These are phyloP conservation scores for Perdita meconis DNA, from an alignment of 2,888 invertebrate genomes.

Conservation along the genomic window DNA sequence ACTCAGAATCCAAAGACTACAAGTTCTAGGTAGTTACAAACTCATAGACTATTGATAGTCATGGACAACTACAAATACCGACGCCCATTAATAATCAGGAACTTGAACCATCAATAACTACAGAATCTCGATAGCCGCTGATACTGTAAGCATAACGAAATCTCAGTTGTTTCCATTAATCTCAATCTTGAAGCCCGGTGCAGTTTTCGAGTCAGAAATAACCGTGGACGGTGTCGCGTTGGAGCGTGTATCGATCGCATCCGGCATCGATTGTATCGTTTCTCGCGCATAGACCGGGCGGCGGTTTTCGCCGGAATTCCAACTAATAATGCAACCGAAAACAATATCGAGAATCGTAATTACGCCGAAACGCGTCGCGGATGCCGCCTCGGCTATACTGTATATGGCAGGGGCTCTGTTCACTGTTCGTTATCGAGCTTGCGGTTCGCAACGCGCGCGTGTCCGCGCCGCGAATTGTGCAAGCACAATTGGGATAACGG, in stretches of 20 bases:
- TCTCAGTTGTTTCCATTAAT: not conserved
- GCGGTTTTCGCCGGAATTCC: conserved; percentile 59
- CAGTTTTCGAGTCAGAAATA: conserved; percentile 7
- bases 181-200: conserved; percentile 28
- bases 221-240: not conserved
- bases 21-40: too few species aligned
- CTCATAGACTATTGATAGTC: too few species aligned
- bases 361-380: conserved; percentile 44
- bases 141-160: too few species aligned
- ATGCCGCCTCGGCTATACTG: conserved; percentile 26
- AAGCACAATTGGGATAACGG: conserved; percentile 5
- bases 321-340: conserved; percentile 67
- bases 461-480: conserved; percentile 8
- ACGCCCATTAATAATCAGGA: too few species aligned
- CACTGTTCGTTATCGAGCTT: conserved; percentile 65
- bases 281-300: conserved; percentile 17
- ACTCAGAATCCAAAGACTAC: too few species aligned
- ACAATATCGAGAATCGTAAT: conserved; percentile 68
- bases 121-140: too few species aligned
- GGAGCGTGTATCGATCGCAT: not conserved
- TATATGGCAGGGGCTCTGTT: conserved; percentile 39
- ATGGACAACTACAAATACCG: too few species aligned
- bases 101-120: too few species aligned
- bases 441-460: conserved; percentile 51
- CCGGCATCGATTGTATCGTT: conserved; percentile 35